Base-by-base conservation (phyloP, 64 coral and sea anemone species). In the Pachyseris speciosa region DNA sequence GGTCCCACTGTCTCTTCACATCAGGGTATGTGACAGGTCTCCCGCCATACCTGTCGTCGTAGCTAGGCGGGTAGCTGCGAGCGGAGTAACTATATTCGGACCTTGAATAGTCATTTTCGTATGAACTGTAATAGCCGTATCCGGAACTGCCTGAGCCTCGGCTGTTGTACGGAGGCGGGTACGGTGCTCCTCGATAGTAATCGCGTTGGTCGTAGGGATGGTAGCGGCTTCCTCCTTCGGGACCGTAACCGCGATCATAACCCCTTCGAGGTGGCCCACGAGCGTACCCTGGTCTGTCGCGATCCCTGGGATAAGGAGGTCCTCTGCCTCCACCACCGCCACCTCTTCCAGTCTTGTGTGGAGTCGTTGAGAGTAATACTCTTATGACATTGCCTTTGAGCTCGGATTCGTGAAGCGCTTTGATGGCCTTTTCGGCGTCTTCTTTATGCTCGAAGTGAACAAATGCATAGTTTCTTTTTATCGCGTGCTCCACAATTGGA, bases 371-470 rank as follows among this genome's bases (percentile, higher is more conserved):
- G 19, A 93, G 32, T 88, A 87, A 85, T 30, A 93, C 91, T 88
- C 86, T 93, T 17, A 93, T 93, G 44, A 88, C 84, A 22, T 85
- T 80, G 26, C 91, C 91, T 78, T 93, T 93, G 55, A 93, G 70
- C 30, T 87, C 84, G 26, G 91, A 80, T 87, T 93, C 84, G 55
- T 93, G 84, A 0, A 93, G 84, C 52, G 87, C 91, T 81, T 93
- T 93, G 61, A 93, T 93, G n/a, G 91, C 91, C 9, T 77, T 93
- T 80, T 93, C 91, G 34, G 91, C 91, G 50, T 93, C 91, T 61
- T 93, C 91, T 78, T 93, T 87, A 16, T 93, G 87, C 79, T 93
- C 91, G 45, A 37, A 93, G 55, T 93, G 91, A 47, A 93, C 91
- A 88, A 93, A 93, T 49, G 47, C 91, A 57, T 80, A 93, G 51